Evolutionary conservation across 2,888 invertebrate genomes (phyloP).

Genomic region (Hyalella azteca): DNA sequence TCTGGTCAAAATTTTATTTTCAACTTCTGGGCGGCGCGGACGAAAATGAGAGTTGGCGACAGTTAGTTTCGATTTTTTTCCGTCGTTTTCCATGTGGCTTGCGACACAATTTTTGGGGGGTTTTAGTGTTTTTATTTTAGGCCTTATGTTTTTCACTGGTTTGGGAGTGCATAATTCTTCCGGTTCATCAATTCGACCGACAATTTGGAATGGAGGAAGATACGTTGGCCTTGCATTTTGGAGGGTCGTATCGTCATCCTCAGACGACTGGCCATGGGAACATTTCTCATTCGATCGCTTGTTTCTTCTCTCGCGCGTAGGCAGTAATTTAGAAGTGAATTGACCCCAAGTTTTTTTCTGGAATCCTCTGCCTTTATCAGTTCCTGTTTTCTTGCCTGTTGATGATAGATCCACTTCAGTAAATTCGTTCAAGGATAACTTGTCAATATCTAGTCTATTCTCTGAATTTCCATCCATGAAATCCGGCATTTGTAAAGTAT

Average conservation of each 20-base stretch:
- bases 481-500: constrained; percentile 2
- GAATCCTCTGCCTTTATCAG: background rate
- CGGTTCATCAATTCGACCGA: constrained; percentile 2
- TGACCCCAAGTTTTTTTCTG: constrained; percentile 1
- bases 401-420: background rate
- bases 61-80: too few species aligned
- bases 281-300: background rate
- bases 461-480: background rate
- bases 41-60: too few species aligned
- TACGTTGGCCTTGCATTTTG: background rate
- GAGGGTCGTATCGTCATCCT: background rate
- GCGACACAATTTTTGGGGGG: too few species aligned
- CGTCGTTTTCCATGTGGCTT: too few species aligned
- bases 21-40: too few species aligned
- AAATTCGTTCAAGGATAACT: background rate
- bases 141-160: background rate
- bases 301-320: background rate
- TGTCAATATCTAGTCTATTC: too few species aligned
- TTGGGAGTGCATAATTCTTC: background rate
- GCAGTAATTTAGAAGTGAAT: background rate
- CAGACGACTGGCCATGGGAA: background rate
- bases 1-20: too few species aligned
- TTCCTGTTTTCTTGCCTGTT: background rate
- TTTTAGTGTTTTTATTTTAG: background rate
- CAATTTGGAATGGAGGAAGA: constrained; percentile 24